A percentile compares a stretch with the other conserved stretches of the same genome.
Conservation (phyloP, 1,140 invertebrate genomes). For the Pachyrhynchus sulphureomaculatus region DNA sequence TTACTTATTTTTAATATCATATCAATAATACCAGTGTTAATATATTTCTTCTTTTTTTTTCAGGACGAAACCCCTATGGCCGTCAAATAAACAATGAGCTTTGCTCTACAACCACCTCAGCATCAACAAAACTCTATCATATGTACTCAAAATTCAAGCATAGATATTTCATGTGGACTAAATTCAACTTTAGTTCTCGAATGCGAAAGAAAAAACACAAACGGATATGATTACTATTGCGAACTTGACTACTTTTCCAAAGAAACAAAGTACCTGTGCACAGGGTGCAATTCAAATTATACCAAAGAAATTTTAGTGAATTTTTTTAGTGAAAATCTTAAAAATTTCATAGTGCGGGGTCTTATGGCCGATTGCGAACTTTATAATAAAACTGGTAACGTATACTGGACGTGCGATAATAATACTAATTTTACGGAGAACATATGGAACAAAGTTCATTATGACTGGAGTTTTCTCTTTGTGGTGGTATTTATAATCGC, state of each 20-base stretch:
- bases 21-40: too few relatives aligned
- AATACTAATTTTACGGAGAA: constrained; percentile 8
- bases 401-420: constrained; percentile 37
- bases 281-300: constrained; percentile 17
- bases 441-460: constrained; percentile 46
- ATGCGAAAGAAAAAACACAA: constrained; percentile 13
- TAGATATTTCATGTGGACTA: constrained; percentile 21
- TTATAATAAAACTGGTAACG: constrained; percentile 30
- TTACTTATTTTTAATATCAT: too few relatives aligned
- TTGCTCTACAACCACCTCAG: constrained; percentile 1
- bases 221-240: constrained; percentile 31
- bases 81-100: constrained; percentile 14
- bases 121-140: not conserved
- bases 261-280: constrained; percentile 23
- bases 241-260: constrained; percentile 21
- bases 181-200: constrained; percentile 14
- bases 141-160: constrained; percentile 23
- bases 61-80: not conserved
- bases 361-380: constrained; percentile 29
- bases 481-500: constrained; percentile 80
- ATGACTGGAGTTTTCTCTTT: constrained; percentile 78
- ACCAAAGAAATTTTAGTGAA: constrained; percentile 21
- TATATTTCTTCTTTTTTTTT: not conserved
- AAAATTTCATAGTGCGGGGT: constrained; percentile 31
- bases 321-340: constrained; percentile 20